phyloP scores from a whole-genome alignment of 2,888 invertebrate genomes.

The Sphecodes monilicornis region DNA sequence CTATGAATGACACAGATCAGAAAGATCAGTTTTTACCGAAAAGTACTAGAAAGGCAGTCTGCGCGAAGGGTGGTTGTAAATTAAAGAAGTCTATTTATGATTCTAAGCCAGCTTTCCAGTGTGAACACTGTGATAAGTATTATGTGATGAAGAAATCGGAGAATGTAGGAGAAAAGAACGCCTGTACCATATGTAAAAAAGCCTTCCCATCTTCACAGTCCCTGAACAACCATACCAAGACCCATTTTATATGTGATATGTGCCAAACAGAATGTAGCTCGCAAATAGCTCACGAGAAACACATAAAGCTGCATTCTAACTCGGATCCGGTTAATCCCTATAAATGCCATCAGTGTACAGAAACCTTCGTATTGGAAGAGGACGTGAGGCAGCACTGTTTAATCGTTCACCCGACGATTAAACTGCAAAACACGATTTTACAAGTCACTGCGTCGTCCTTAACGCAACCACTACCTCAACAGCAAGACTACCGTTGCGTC shows the following conservation, averaged over 20 bases:
- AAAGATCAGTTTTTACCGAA: conserved; percentile 23
- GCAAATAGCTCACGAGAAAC: conserved; percentile 68
- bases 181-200: conserved; percentile 73
- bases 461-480: conserved; percentile 32
- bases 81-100: conserved; percentile 61
- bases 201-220: conserved; percentile 64
- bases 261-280: conserved; percentile 73
- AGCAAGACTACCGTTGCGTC: conserved; percentile 60
- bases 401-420: conserved; percentile 56
- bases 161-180: conserved; percentile 47
- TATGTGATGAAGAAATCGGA: conserved; percentile 61
- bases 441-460: conserved; percentile 44
- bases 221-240: conserved; percentile 72
- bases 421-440: conserved; percentile 54
- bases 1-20: neutral
- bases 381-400: conserved; percentile 70
- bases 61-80: conserved; percentile 63
- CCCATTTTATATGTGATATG: conserved; percentile 78
- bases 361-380: conserved; percentile 73
- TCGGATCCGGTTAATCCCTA: conserved; percentile 73
- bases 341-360: conserved; percentile 77
- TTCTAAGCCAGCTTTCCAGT: conserved; percentile 60
- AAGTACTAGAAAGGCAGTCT: conserved; percentile 33
- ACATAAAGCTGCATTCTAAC: conserved; percentile 73
- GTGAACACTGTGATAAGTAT: conserved; percentile 67